phyloP scores from a whole-genome alignment of 1,140 invertebrate genomes.

The Schlechtendalia chinensis region DNA sequence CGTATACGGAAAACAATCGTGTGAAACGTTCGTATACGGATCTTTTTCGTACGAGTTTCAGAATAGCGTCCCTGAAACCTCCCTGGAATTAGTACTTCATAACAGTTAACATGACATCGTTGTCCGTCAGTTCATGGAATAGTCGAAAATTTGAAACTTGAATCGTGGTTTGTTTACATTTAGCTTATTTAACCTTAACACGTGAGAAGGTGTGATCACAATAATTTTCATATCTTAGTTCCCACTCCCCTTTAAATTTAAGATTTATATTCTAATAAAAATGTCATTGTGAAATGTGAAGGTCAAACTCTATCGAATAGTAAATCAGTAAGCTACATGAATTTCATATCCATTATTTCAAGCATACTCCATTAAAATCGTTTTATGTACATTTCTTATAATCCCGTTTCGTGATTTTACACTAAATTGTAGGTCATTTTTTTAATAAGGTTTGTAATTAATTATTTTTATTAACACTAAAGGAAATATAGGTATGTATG shows the following conservation, averaged over 20 bases:
- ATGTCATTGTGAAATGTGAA: slow-evolving; percentile 24
- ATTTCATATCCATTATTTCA: background rate
- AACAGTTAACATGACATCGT: background rate
- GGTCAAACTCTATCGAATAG: background rate
- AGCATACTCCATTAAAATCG: background rate
- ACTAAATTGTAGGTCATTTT: too few species aligned
- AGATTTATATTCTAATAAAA: slow-evolving; percentile 26
- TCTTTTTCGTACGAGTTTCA: too few species aligned
- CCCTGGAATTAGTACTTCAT: too few species aligned
- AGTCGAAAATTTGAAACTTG: background rate
- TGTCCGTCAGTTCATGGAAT: slow-evolving; percentile 6
- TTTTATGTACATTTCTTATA: background rate
- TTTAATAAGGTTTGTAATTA: background rate
- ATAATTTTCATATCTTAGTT: background rate
- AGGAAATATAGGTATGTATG: background rate
- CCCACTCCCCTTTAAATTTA: slow-evolving; percentile 11
- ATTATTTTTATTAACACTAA: background rate
- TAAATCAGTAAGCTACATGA: background rate
- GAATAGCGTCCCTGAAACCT: too few species aligned
- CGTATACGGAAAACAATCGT: too few species aligned
- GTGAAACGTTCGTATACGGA: too few species aligned
- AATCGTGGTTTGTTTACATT: slow-evolving; percentile 20
- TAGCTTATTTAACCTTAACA: slow-evolving; percentile 18
- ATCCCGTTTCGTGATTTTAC: too few species aligned
- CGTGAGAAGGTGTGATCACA: slow-evolving; percentile 15